These are phyloP conservation scores for Gallinago undulata DNA, from an alignment of 2,113 vertebrate species.

Conservation along the genomic window DNA sequence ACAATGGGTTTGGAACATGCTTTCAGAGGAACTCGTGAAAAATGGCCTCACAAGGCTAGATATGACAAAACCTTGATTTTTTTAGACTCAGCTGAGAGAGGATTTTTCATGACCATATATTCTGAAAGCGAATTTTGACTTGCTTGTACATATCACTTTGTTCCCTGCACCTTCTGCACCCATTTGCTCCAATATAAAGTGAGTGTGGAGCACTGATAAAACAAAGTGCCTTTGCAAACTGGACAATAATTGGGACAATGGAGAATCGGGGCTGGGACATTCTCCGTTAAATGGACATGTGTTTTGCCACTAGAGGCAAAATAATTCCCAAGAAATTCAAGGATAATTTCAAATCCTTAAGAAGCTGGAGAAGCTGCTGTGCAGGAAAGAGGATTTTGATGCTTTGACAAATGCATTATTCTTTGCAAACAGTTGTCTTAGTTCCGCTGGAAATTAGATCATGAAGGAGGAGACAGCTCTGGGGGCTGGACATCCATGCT, in stretches of 20 bases:
- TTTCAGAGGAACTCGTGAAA: neutral
- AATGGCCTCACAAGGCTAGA: neutral
- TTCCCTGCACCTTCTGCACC: neutral
- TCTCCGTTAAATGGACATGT: neutral
- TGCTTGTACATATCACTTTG: accelerated
- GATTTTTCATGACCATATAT: neutral
- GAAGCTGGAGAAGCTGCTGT: neutral
- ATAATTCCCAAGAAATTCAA: neutral
- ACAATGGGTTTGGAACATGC: neutral
- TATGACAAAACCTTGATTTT: neutral
- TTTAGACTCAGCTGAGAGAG: neutral
- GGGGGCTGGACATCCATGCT: neutral
- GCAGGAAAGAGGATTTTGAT: neutral
- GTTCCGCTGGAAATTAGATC: neutral
- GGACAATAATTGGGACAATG: neutral
- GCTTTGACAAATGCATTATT: neutral
- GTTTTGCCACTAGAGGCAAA: neutral
- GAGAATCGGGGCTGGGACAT: neutral
- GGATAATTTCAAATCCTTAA: neutral
- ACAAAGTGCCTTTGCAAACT: neutral
- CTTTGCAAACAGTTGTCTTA: neutral
- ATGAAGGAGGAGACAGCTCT: neutral
- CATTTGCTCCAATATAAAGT: accelerated
- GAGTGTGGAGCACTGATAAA: neutral
- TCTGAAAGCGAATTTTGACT: neutral